Percentiles rank a stretch among this genome's conserved stretches.
These are phyloP conservation scores for Metallyticus violacea DNA, from an alignment of 2,888 invertebrate genomes.

Conservation along the genomic window DNA sequence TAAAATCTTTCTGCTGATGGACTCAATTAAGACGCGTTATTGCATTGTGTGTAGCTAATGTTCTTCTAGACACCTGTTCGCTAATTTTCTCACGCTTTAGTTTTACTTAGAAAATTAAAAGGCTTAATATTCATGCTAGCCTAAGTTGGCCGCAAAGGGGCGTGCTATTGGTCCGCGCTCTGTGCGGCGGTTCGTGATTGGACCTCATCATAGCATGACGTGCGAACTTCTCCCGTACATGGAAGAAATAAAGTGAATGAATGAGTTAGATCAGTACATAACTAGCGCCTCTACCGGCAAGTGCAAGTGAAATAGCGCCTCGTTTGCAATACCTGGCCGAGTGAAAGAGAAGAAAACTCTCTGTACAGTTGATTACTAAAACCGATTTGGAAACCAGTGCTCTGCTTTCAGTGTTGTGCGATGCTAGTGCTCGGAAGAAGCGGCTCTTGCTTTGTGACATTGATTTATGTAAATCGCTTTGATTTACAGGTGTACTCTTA, in stretches of 20 bases:
- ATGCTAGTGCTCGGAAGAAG: background rate
- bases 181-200: conserved; percentile 8
- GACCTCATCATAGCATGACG: conserved; percentile 2
- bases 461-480: background rate
- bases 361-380: background rate
- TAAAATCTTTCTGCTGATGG: no score
- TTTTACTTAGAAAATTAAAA: background rate
- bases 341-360: background rate
- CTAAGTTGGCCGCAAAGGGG: background rate
- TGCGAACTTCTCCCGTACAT: background rate
- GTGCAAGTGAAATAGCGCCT: conserved; percentile 12
- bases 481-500: background rate
- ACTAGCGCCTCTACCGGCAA: conserved; percentile 20
- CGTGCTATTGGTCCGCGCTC: conserved; percentile 4
- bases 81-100: background rate
- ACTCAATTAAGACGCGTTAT: no score
- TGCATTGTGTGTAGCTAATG: no score
- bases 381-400: background rate
- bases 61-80: background rate
- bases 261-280: conserved; percentile 5
- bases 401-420: background rate
- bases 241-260: background rate
- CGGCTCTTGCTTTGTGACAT: background rate
- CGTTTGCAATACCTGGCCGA: background rate
- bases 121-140: background rate